Base-by-base conservation (phyloP, 2,797 vertebrate species). In the Cossypha caffra region DNA sequence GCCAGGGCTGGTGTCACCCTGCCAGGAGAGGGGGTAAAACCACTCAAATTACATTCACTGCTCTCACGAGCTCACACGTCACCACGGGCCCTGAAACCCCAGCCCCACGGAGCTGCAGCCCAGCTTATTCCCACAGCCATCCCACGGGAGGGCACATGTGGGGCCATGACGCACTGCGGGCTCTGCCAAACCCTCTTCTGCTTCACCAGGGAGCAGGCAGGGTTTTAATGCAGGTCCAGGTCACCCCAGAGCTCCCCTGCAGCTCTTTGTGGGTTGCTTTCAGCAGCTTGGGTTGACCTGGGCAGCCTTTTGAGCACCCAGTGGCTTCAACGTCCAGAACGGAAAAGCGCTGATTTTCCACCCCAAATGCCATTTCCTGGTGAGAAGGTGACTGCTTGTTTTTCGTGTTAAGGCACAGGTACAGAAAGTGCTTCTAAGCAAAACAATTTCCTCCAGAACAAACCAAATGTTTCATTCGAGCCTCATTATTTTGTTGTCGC, bases 401-500 rank as follows among this genome's bases (percentile, higher is more conserved):
- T 84, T 77, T 69, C n/a, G 25, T 52, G 43, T n/a, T 57, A 86
- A 77, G 61, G 42, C 7, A 19, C 10, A 84, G 58, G 81, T 94
- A 92, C 89, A 87, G 62, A 87, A 89, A 89, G 81, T 91, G 72
- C 75, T 91, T 61, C 55, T 63, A 38, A 78, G 55, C 59, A 76
- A 52, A 91, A 72, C 86, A 68, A 51, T n/a, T 91, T 95, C 85
- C 82, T 93, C 71, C 64, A 76, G 67, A 91, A 73, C 55, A 76
- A 94, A 62, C 71, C 72, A 91, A 95, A 92, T 55, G 72, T 51
- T 95, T 79, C 33, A 15, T 21, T 90, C 71, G 33, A 91, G 85
- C 25, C 78, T 93, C 78, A 43, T 93, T 93, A 91, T 90, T 91
- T 96, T 85, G 84, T 78, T 76, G 84, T 29, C 0, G 11, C 87